Evolutionary conservation across 37 sponge, comb jelly and placozoan species (phyloP).

Genomic region (Dysidea cf. avara): DNA sequence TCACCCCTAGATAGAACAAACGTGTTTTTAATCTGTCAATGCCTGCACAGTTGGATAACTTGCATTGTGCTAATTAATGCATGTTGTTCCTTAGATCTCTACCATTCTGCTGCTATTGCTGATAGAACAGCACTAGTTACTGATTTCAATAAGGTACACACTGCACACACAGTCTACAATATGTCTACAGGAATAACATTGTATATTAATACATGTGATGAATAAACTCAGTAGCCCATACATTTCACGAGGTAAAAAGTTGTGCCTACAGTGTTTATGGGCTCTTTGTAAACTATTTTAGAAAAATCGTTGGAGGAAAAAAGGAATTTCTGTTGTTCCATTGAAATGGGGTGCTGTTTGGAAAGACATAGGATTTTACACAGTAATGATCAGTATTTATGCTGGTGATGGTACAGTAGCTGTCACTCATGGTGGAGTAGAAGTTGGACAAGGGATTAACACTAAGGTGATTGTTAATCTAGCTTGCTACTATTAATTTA

Average conservation of each 20-base stretch:
- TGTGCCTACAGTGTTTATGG: too few relatives aligned
- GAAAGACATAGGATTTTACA: constrained; percentile 42
- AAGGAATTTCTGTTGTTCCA: constrained; percentile 30
- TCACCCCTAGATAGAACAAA: too few relatives aligned
- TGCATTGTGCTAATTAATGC: too few relatives aligned
- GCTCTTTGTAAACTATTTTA: constrained; percentile 1
- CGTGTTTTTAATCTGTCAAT: too few relatives aligned
- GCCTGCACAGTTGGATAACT: too few relatives aligned
- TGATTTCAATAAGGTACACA: constrained; percentile 51
- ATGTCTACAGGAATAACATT: background rate
- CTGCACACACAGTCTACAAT: background rate
- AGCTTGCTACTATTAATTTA: background rate
- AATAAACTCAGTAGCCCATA: background rate
- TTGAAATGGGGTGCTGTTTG: constrained; percentile 39
- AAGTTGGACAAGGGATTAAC: constrained; percentile 87
- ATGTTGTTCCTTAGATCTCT: constrained; percentile 33
- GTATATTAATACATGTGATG: background rate
- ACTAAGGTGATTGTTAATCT: constrained; percentile 82
- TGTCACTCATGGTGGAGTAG: constrained; percentile 69
- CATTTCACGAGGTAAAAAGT: background rate
- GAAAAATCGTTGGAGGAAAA: constrained; percentile 59
- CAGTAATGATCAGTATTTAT: constrained; percentile 63
- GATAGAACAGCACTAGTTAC: constrained; percentile 28
- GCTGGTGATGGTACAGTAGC: constrained; percentile 75
- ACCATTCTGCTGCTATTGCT: constrained; percentile 57